Evolutionary conservation across 2,888 invertebrate species (phyloP), one percentile per base, ranked within the genome.

Genomic region (Creontiades dilutus): DNA sequence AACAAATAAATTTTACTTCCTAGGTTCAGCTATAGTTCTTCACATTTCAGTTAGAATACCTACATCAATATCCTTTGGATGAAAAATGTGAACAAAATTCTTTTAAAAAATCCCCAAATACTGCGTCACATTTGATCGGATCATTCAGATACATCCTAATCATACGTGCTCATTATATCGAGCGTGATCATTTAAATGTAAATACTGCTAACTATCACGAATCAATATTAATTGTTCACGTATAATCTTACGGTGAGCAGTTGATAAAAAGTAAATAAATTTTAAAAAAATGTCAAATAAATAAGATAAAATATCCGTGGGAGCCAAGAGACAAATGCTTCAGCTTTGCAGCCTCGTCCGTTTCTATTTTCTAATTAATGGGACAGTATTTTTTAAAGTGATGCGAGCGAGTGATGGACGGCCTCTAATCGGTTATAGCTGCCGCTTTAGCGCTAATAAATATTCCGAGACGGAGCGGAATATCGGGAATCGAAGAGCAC

Each of bases 381-480:
- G 23, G 68, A 23, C 68, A 68, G 68, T 68, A 23, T 68, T 68
- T 37, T 37, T 68, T 68, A 19, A 68, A 68, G 68, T 27, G 68
- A 68, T 23, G 68, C 68, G 23, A 68, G 68, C 19, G 68, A 27
- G 68, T 68, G 68, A 68, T 68, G 68, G 68, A 68, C 68, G 23
- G 68, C 23, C 68, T 68, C 68, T 68, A 68, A 23, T 68, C 7
- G 68, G 68, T 68, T 68, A n/a, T 16, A 57, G 68, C 68, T 68
- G 68, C 68, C 68, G 23, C 68, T 23, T 68, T 68, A 27, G 68
- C 23, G 23, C 68, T 68, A 68, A 68, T 68, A 68, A 68, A 68
- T 68, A 68, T 68, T 68, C 68, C 68, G 27, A 23, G 27, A 23
- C 68, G 23, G 68, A 68, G 23, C 68, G 0, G 23, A 68, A 68